These are phyloP conservation scores for Centrocercus urophasianus DNA, from an alignment of 2,113 vertebrate species.

Conservation along the genomic window DNA sequence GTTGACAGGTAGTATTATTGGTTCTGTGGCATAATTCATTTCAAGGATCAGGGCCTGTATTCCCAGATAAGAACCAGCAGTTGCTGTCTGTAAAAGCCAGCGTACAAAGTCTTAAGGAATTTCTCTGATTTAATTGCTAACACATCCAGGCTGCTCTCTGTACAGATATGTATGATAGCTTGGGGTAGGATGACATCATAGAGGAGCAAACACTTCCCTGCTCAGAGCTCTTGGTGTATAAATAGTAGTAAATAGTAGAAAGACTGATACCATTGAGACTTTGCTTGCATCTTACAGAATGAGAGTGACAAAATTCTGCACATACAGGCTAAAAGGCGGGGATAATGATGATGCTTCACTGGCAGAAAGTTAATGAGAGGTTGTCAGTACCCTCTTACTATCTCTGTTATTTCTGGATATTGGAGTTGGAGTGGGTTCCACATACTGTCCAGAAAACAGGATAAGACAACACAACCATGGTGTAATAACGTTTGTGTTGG, in stretches of 20 bases:
- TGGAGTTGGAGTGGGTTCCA: neutral
- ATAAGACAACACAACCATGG: neutral
- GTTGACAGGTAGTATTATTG: neutral
- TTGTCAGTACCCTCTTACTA: neutral
- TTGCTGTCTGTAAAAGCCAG: neutral
- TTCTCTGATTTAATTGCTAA: neutral
- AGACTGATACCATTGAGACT: neutral
- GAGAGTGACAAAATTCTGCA: neutral
- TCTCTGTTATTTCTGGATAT: neutral
- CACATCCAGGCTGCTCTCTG: neutral
- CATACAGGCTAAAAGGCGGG: neutral
- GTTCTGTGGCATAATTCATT: neutral
- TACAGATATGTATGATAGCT: neutral
- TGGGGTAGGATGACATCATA: accelerated
- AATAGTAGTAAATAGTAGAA: neutral
- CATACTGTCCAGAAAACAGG: neutral
- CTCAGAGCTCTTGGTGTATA: neutral
- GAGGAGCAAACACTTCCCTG: neutral
- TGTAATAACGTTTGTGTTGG: neutral
- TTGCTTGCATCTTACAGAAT: neutral
- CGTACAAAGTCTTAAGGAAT: neutral
- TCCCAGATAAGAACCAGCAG: neutral
- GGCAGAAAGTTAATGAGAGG: neutral
- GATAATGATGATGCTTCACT: neutral
- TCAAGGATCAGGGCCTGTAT: neutral